These are phyloP conservation scores for Caenorhabditis afra DNA, from an alignment of 2,888 invertebrate species.

Conservation along the genomic window DNA sequence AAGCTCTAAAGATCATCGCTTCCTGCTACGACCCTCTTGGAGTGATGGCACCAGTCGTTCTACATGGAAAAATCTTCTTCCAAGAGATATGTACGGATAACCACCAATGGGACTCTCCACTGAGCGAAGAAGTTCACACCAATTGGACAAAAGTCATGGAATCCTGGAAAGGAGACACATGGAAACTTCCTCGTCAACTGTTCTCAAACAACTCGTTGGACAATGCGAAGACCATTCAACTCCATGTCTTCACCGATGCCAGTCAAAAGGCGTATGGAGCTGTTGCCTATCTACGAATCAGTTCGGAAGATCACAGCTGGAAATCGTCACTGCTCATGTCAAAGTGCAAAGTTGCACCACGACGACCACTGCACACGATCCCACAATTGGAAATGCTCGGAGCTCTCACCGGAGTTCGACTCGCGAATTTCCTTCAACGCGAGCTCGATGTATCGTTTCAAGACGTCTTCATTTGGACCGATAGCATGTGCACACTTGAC, in stretches of 20 bases:
- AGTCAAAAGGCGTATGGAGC: constrained; percentile 17
- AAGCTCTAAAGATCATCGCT: constrained; percentile 11
- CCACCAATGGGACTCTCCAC: constrained; percentile 38
- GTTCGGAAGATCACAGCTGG: too few relatives aligned
- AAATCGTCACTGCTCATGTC: constrained; percentile 47
- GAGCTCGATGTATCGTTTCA: constrained; percentile 4
- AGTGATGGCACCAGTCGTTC: constrained; percentile 30
- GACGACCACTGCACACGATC: constrained; percentile 2
- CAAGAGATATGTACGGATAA: constrained; percentile 27
- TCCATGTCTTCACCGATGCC: constrained; percentile 31
- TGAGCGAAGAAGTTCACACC: background rate
- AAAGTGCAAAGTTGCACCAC: constrained; percentile 52
- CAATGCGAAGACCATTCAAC: constrained; percentile 5
- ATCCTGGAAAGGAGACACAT: constrained; percentile 1
- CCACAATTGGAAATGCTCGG: constrained; percentile 26
- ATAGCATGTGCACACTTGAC: constrained; percentile 30
- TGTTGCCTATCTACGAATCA: constrained; percentile 23
- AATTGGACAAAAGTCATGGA: constrained; percentile 5
- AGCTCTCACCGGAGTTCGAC: background rate
- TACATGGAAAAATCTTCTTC: constrained; percentile 42
- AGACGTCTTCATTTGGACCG: constrained; percentile 26
- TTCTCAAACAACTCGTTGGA: too few relatives aligned
- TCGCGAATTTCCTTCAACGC: background rate
- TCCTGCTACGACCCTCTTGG: constrained; percentile 52
- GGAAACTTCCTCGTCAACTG: background rate